Evolutionary conservation across 1,140 invertebrate genomes (phyloP).

Genomic region (Rhizoglyphus robini): DNA sequence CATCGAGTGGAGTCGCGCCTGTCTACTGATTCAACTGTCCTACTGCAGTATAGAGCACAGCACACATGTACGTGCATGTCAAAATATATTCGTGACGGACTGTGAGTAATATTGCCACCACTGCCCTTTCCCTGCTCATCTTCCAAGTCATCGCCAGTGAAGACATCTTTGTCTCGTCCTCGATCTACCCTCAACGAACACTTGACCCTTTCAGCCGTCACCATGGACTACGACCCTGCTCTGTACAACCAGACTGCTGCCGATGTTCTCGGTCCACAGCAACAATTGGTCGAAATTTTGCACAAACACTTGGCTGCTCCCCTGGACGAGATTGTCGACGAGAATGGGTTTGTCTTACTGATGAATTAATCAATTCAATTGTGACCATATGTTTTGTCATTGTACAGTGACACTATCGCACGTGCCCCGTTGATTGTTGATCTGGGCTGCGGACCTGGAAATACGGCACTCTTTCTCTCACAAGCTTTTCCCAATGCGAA

Average conservation of each 20-base stretch:
- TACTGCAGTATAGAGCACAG: too few relatives aligned
- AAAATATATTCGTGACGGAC: too few relatives aligned
- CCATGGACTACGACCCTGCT: constrained; percentile 1
- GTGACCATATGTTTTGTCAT: not conserved
- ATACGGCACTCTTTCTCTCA: not conserved
- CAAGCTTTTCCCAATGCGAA: not conserved
- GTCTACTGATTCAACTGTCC: too few relatives aligned
- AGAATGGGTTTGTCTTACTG: not conserved
- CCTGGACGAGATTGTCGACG: not conserved
- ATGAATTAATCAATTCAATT: not conserved
- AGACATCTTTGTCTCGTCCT: too few relatives aligned
- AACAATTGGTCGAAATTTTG: not conserved
- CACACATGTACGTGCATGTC: too few relatives aligned
- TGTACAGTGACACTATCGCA: not conserved
- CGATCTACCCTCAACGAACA: too few relatives aligned
- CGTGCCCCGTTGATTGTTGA: constrained; percentile 10
- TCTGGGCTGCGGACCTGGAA: constrained; percentile 22
- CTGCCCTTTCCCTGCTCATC: too few relatives aligned
- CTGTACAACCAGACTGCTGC: not conserved
- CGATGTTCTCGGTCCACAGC: not conserved
- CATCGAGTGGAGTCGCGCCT: too few relatives aligned
- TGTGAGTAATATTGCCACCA: too few relatives aligned
- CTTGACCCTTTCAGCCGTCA: too few relatives aligned
- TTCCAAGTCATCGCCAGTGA: too few relatives aligned
- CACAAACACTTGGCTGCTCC: not conserved